phyloP scores from a whole-genome alignment of 2,888 invertebrate genomes.

The Achlya flavicornis region DNA sequence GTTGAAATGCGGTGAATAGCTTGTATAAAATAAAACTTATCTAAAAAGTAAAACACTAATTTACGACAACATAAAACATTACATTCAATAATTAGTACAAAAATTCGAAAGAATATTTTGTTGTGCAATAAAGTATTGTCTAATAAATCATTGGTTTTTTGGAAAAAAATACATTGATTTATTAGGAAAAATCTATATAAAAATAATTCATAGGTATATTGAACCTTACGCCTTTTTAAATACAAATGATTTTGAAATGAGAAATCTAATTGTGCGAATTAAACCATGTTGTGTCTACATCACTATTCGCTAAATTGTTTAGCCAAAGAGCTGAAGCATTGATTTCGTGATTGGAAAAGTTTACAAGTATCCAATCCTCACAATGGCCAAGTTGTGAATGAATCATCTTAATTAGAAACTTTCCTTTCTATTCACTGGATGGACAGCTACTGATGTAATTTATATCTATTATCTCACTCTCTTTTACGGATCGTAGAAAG shows the following conservation, averaged over 20 bases:
- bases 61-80: too few relatives aligned
- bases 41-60: too few relatives aligned
- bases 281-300: slow-evolving; percentile 1
- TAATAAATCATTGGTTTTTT: too few relatives aligned
- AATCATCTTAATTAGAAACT: slow-evolving; percentile 48
- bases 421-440: slow-evolving; percentile 23
- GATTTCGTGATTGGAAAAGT: slow-evolving; percentile 49
- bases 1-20: too few relatives aligned
- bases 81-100: too few relatives aligned
- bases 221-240: too few relatives aligned
- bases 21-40: too few relatives aligned
- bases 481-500: too few relatives aligned
- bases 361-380: slow-evolving; percentile 31
- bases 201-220: background rate
- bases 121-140: too few relatives aligned
- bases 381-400: slow-evolving; percentile 39
- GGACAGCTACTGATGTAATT: background rate
- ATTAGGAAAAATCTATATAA: too few relatives aligned
- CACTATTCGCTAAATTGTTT: slow-evolving; percentile 20
- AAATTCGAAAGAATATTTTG: too few relatives aligned
- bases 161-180: too few relatives aligned
- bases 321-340: slow-evolving; percentile 37
- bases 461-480: slow-evolving; percentile 10
- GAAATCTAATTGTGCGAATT: background rate
- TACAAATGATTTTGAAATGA: background rate